These are phyloP conservation scores for Amphimedon queenslandica DNA, from an alignment of 37 sponge, comb jelly and placozoan genomes.

Conservation along the genomic window DNA sequence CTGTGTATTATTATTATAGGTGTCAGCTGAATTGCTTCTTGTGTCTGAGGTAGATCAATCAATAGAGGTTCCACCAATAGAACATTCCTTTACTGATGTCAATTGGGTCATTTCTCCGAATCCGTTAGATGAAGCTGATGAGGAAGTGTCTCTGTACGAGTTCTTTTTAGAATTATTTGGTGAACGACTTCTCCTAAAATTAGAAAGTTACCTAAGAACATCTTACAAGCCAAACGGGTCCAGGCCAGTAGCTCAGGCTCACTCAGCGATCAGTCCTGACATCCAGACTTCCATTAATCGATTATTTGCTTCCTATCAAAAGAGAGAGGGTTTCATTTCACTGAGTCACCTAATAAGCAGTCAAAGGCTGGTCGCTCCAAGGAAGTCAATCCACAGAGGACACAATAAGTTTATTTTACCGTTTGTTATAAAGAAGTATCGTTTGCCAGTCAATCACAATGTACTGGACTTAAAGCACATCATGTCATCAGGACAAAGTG, in stretches of 20 bases:
- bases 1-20: too few relatives aligned
- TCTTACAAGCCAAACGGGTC: neutral
- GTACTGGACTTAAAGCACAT: neutral
- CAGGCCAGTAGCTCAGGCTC: neutral
- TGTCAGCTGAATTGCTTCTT: too few relatives aligned
- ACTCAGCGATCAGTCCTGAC: neutral
- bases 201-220: neutral
- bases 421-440: neutral
- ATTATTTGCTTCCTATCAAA: neutral
- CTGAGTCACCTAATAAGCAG: neutral
- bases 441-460: neutral
- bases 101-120: too few relatives aligned
- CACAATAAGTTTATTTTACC: too few relatives aligned
- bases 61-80: too few relatives aligned
- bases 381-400: neutral
- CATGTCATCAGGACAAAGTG: neutral
- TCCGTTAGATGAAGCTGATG: too few relatives aligned
- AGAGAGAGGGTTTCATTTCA: conserved; percentile 3
- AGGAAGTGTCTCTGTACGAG: conserved; percentile 44
- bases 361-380: neutral
- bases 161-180: conserved; percentile 55
- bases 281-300: neutral
- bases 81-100: too few relatives aligned
- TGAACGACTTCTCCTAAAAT: conserved; percentile 21
- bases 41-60: too few relatives aligned